Conservation (phyloP, 2,797 vertebrate species). For the Channallabes apus region DNA sequence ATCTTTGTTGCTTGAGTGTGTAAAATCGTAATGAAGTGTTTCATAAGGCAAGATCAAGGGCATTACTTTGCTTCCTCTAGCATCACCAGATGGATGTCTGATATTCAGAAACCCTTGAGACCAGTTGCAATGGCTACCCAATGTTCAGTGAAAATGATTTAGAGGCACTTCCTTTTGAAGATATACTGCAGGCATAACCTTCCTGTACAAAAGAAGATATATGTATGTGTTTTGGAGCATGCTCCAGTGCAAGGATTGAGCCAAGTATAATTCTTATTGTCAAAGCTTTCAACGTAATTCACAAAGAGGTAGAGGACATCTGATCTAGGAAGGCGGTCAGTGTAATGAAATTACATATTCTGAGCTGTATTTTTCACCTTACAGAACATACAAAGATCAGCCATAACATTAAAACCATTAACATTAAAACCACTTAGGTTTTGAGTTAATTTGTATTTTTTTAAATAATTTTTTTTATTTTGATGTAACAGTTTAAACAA, state of each 20-base stretch:
- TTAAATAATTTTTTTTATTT: too few relatives aligned
- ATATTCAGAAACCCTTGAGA: slow-evolving; percentile 32
- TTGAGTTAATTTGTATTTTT: too few relatives aligned
- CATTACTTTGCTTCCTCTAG: slow-evolving; percentile 19
- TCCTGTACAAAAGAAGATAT: slow-evolving; percentile 47
- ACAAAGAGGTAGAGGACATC: slow-evolving; percentile 18
- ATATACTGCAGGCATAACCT: slow-evolving; percentile 27
- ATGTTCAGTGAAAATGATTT: slow-evolving; percentile 45
- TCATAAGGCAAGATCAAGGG: slow-evolving; percentile 27
- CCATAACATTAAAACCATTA: too few relatives aligned
- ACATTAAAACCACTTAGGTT: too few relatives aligned
- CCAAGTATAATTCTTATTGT: slow-evolving; percentile 28
- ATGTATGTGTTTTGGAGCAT: slow-evolving; percentile 27
- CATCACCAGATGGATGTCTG: slow-evolving; percentile 35
- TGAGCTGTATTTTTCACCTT: background rate
- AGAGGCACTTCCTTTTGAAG: slow-evolving; percentile 24
- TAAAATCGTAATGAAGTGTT: slow-evolving; percentile 3
- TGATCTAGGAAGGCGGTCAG: slow-evolving; percentile 15
- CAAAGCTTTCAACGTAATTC: slow-evolving; percentile 21
- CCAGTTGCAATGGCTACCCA: slow-evolving; percentile 32
- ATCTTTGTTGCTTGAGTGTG: background rate
- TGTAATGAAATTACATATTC: slow-evolving; percentile 5
- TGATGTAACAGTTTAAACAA: too few relatives aligned
- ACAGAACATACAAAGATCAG: background rate
- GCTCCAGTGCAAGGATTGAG: slow-evolving; percentile 40